Percentiles rank a stretch among this genome's conserved stretches.
These are phyloP conservation scores for Drosophila lacteicornis DNA, from an alignment of 1,140 invertebrate species.

Conservation along the genomic window DNA sequence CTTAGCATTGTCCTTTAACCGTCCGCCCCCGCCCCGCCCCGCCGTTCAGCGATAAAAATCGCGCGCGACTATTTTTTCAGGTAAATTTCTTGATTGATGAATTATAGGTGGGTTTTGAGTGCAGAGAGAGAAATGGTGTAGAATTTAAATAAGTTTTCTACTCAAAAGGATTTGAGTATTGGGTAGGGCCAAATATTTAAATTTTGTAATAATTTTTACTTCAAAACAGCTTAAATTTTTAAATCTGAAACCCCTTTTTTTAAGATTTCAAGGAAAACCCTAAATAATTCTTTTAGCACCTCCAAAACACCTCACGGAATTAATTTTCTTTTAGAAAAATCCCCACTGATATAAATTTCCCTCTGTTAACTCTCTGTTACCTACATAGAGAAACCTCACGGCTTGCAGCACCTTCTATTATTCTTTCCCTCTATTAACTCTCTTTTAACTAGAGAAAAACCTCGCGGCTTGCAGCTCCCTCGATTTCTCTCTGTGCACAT, in stretches of 20 bases:
- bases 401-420: no score
- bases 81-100: constrained; percentile 58
- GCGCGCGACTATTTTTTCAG: constrained; percentile 50
- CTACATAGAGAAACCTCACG: no score
- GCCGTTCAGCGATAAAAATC: constrained; percentile 67
- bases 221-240: neutral
- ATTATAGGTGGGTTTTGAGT: constrained; percentile 13
- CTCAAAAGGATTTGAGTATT: neutral
- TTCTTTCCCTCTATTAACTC: no score
- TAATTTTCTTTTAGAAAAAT: neutral
- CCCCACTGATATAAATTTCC: no score
- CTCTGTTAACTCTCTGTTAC: no score
- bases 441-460: no score
- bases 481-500: constrained; percentile 3
- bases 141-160: neutral
- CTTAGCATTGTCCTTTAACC: constrained; percentile 30
- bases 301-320: neutral
- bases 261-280: neutral
- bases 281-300: neutral
- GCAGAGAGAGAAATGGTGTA: constrained; percentile 2
- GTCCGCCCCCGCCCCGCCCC: constrained; percentile 4
- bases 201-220: neutral
- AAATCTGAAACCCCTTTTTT: neutral
- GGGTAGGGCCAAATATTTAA: no score
- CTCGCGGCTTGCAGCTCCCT: no score